Evolutionary conservation across 2,888 invertebrate species (phyloP).

Genomic region (Hybos culiciformis): DNA sequence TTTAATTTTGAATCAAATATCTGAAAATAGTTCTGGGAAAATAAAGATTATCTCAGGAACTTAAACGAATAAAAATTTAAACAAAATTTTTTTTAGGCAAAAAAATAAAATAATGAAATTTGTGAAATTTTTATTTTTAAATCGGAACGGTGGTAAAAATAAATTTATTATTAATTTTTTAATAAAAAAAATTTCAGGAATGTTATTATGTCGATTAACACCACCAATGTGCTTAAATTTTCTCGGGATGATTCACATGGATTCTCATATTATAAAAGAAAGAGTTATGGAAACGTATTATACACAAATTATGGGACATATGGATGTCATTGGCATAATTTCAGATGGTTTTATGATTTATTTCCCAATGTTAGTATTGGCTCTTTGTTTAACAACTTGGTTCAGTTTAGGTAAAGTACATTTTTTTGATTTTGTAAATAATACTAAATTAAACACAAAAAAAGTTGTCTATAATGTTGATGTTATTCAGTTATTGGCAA

Average conservation of each 20-base stretch:
- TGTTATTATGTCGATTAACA: conserved; percentile 93
- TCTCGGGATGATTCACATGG: conserved; percentile 93
- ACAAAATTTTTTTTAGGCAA: too few relatives aligned
- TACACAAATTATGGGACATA: conserved; percentile 98
- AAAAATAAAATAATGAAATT: too few relatives aligned
- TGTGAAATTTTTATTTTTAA: too few relatives aligned
- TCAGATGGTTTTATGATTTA: conserved; percentile 98
- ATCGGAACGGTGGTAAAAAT: too few relatives aligned
- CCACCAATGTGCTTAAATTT: conserved; percentile 98
- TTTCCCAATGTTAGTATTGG: conserved; percentile 92
- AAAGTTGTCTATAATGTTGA: too few relatives aligned
- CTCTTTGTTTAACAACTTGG: conserved; percentile 86
- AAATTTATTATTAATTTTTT: not conserved
- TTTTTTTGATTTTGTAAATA: too few relatives aligned
- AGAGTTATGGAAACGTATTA: conserved; percentile 81
- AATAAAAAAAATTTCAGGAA: conserved; percentile 53
- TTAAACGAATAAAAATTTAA: too few relatives aligned
- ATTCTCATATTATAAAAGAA: conserved; percentile 79
- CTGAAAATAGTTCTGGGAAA: too few relatives aligned
- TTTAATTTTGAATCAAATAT: too few relatives aligned
- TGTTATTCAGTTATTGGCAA: too few relatives aligned
- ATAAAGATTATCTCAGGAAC: too few relatives aligned
- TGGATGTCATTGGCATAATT: conserved; percentile 95
- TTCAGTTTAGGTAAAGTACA: conserved; percentile 86
- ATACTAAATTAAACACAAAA: too few relatives aligned